Evolutionary conservation across 1,140 invertebrate genomes (phyloP), one percentile per base, ranked within the genome.

Genomic region (Pygmarrhopalites habei): DNA sequence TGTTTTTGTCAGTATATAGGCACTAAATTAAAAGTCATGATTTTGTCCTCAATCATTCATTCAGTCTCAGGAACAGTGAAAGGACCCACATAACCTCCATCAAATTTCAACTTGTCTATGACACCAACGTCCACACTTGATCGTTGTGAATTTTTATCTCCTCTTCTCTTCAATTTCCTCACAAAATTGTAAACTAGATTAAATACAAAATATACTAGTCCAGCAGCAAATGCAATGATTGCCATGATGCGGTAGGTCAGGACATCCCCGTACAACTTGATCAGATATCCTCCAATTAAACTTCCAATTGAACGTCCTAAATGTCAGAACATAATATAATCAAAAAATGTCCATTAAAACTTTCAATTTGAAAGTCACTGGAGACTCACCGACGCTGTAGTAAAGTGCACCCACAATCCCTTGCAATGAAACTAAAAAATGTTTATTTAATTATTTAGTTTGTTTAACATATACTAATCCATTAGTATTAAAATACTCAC

Each of bases 331-430:
- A 35, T 35, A 35, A 23, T 17, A 39, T 39, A 41, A 41, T 41
- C n/a, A 41, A 12, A n/a, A n/a, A 12, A 41, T 41, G 39, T n/a
- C 39, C 26, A 39, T 14, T 25, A 30, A 32, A 12, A 23, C 19
- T 28, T 19, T 3, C 14, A 12, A 10, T 14, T 35, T 39, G 5
- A 53, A 35, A 72, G 88, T 87, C 87, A 62, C n/a, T n/a, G n/a
- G n/a, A n/a, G n/a, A n/a, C n/a, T n/a, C n/a, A n/a, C n/a, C n/a
- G n/a, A n/a, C n/a, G 88, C 87, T 87, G 73, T 86, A 88, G 73
- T 89, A 89, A 5, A 90, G 72, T 43, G 87, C 88, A 17, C 87
- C 87, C 1, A 91, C 77, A 52, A 90, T 75, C 57, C 88, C 88
- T 75, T 91, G 88, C 60, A 91, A 83, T 15, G 86, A 89, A 17